Base-by-base conservation (phyloP, 1,140 invertebrate genomes). In the Eumeta japonica region DNA sequence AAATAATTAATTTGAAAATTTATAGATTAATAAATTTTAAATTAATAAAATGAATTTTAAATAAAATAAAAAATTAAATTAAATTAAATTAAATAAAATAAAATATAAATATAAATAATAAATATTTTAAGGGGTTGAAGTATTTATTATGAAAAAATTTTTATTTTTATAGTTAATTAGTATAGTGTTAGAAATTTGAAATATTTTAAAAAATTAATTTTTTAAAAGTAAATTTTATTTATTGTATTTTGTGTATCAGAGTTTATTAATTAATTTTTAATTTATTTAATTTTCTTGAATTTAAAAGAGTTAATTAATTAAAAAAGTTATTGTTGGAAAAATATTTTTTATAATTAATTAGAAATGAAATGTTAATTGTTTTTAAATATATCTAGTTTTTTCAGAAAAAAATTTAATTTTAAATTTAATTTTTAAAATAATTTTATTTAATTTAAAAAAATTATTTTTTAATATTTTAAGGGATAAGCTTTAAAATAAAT, bases 181-280 rank as follows among this genome's bases (percentile, higher is more conserved):
- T 79, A 77, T 63, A 57, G 62, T 63, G 64, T 74, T 55, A 70
- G 57, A 68, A 66, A 58, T 60, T 41, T 62, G 49, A 63, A 62
- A 60, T 68, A 62, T 59, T 39, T 49, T 56, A 67, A 74, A 62
- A 55, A 57, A 41, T n/a, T 68, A 52, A 44, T 52, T 40, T 52
- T 57, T 28, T 37, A 55, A 66, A 75, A 76, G 67, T 73, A 77
- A 68, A 59, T 65, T 75, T 75, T 29, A 70, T 62, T 76, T 79
- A 65, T 76, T 73, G 67, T 82, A 81, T 78, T 79, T 82, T 81
- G 77, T 79, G 80, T 82, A 81, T 82, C 67, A 82, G 78, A 71
- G 76, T 77, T 76, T 67, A 78, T 78, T 77, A 76, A 82, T 56
- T 65, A 65, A 55, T n/a, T 60, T 73, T 75, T 75, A 32, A 55